Conservation (phyloP, 2,113 vertebrate species). For the Murina feae region DNA sequence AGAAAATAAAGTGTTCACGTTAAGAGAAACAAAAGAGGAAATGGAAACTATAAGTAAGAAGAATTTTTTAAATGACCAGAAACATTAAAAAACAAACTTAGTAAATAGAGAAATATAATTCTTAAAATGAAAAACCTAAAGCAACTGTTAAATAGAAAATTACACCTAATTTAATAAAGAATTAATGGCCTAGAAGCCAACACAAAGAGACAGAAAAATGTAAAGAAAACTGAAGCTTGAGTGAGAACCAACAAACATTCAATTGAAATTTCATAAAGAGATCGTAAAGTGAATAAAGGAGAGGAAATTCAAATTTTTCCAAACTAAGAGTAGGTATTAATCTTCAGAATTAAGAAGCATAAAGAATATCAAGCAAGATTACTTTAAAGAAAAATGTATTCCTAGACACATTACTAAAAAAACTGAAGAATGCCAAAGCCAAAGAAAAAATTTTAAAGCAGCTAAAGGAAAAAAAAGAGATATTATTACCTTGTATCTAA, state of each 20-base stretch:
- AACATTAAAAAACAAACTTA: not conserved
- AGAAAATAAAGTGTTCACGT: not conserved
- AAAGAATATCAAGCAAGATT: not conserved
- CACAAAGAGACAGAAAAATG: not conserved
- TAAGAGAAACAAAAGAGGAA: not conserved
- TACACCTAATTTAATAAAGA: not conserved
- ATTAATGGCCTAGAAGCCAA: not conserved
- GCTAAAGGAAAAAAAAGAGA: not conserved
- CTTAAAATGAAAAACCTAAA: not conserved
- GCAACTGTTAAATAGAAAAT: not conserved
- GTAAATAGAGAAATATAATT: not conserved
- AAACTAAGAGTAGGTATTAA: not conserved
- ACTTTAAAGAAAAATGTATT: not conserved
- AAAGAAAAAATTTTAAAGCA: not conserved
- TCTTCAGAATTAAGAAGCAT: not conserved
- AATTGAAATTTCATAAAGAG: not conserved
- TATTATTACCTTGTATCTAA: not conserved
- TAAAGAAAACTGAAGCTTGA: not conserved
- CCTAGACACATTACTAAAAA: not conserved
- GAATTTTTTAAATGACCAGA: not conserved
- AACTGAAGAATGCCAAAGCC: not conserved
- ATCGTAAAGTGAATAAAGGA: not conserved
- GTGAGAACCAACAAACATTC: not conserved
- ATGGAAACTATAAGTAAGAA: not conserved
- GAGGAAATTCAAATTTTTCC: not conserved